Percentiles rank a stretch among this genome's conserved stretches.
phyloP scores from a whole-genome alignment of 2,113 vertebrate species.

The Pseudorectes ferrugineus region DNA sequence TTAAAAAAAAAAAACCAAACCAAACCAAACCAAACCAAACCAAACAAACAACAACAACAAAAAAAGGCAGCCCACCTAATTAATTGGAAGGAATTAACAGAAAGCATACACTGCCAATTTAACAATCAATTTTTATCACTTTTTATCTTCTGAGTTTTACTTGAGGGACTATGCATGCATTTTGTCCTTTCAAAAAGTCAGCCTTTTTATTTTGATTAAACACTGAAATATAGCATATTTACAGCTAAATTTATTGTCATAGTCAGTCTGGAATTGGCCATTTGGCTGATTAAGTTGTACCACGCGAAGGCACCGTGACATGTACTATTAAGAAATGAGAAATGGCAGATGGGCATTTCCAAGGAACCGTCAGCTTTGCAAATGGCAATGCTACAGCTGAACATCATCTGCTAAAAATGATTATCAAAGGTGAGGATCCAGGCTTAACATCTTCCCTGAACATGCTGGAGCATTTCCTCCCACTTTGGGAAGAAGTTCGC shows the following conservation, averaged over 20 bases:
- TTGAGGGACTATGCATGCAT: neutral
- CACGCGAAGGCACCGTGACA: neutral
- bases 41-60: too few relatives aligned
- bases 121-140: neutral
- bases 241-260: neutral
- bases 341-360: slow-evolving; percentile 11
- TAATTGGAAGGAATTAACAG: neutral
- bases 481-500: neutral
- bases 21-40: too few relatives aligned
- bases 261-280: neutral
- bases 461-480: neutral
- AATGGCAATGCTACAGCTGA: neutral
- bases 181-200: neutral
- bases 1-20: neutral
- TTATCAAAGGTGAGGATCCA: neutral
- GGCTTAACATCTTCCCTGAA: neutral
- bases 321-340: neutral
- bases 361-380: neutral
- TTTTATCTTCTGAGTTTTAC: neutral
- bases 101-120: neutral
- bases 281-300: slow-evolving; percentile 15
- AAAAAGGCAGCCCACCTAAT: neutral
- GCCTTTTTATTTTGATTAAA: neutral
- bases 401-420: neutral
- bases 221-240: slow-evolving; percentile 15